Conservation (phyloP, 2,113 vertebrate genomes). For the Gobius niger region DNA sequence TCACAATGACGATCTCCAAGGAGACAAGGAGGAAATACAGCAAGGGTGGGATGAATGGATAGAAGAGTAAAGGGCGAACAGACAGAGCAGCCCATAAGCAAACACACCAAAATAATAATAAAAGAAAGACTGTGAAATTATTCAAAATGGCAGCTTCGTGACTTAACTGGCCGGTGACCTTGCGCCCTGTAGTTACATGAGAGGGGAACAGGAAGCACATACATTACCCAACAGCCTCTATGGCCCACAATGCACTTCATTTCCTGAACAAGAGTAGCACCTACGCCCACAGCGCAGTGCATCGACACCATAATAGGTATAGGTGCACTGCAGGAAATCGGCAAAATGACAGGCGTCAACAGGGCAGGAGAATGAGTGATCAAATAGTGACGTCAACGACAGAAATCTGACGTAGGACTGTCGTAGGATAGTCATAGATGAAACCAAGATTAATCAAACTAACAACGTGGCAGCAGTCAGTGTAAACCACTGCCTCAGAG, state of each 20-base stretch:
- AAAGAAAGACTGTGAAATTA: neutral
- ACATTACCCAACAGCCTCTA: slow-evolving; percentile 58
- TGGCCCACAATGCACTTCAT: slow-evolving; percentile 67
- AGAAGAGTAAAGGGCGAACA: neutral
- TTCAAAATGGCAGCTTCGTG: neutral
- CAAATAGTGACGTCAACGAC: neutral
- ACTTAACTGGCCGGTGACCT: slow-evolving; percentile 32
- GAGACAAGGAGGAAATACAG: slow-evolving; percentile 56
- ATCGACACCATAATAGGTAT: slow-evolving; percentile 37
- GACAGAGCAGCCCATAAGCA: neutral
- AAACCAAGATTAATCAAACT: too few species aligned
- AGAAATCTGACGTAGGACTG: neutral
- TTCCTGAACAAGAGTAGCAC: slow-evolving; percentile 51
- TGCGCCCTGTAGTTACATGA: slow-evolving; percentile 41
- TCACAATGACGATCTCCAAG: slow-evolving; percentile 65
- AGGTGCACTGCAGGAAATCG: slow-evolving; percentile 27
- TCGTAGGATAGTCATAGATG: too few species aligned
- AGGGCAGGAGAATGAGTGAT: neutral
- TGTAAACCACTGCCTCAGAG: too few species aligned
- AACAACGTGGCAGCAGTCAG: too few species aligned
- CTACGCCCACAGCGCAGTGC: slow-evolving; percentile 32
- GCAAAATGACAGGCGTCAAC: slow-evolving; percentile 25
- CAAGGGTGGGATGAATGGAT: slow-evolving; percentile 33
- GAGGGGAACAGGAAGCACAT: slow-evolving; percentile 57
- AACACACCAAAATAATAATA: neutral